Evolutionary conservation across 2,888 invertebrate genomes (phyloP).

Genomic region (Sinodicranocentrus sp.): DNA sequence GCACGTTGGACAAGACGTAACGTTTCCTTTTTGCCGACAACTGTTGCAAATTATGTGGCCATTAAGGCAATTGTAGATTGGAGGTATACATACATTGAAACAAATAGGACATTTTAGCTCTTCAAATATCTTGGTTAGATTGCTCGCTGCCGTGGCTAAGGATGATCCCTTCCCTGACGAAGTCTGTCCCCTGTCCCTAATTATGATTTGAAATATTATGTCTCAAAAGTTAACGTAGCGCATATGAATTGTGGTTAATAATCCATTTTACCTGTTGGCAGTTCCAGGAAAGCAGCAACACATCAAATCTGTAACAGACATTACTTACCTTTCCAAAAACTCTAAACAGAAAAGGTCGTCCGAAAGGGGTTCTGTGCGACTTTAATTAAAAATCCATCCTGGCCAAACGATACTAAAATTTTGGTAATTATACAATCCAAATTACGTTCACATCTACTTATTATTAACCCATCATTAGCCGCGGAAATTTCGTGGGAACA

Average conservation of each 20-base stretch:
- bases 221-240: neutral
- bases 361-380: no score
- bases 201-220: neutral
- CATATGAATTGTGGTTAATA: neutral
- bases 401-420: no score
- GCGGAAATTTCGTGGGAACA: no score
- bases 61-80: constrained; percentile 73
- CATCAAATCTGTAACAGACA: neutral
- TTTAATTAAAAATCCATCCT: no score
- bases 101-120: constrained; percentile 76
- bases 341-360: neutral
- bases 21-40: constrained; percentile 61
- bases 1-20: constrained; percentile 58
- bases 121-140: constrained; percentile 71
- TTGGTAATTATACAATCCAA: no score
- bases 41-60: constrained; percentile 74
- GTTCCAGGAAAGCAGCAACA: neutral
- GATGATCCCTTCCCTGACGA: neutral
- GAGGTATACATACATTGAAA: constrained; percentile 72
- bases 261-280: neutral
- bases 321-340: neutral
- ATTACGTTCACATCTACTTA: neutral
- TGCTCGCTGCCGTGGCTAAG: constrained; percentile 18
- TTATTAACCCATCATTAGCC: neutral
- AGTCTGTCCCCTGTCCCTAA: neutral